Conservation (phyloP, 2,797 vertebrate genomes). For the Enteromius argenteus region DNA sequence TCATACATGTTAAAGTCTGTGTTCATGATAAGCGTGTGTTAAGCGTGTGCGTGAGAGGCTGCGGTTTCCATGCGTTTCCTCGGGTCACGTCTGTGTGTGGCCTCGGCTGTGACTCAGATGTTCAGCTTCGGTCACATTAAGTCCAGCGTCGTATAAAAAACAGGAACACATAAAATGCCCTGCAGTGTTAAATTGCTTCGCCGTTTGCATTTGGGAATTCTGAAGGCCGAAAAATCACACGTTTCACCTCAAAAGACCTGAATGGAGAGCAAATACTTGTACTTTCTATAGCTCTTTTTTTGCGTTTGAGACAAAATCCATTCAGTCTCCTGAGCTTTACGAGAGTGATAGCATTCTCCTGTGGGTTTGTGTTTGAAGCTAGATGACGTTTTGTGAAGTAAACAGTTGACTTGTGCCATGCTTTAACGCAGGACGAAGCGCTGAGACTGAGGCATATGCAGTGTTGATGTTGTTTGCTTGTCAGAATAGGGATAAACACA, state of each 20-base stretch:
- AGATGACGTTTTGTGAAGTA: not conserved
- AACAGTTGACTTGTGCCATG: not conserved
- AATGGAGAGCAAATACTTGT: not conserved
- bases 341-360: not conserved
- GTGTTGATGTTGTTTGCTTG: conserved; percentile 45
- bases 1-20: not conserved
- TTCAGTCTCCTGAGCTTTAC: not conserved
- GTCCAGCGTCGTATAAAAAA: conserved; percentile 24
- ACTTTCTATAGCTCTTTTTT: too few relatives aligned
- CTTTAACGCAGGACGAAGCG: not conserved
- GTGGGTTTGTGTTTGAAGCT: not conserved
- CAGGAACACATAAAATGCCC: conserved; percentile 20
- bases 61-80: conserved; percentile 22
- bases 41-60: conserved; percentile 9
- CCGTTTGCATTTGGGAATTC: not conserved
- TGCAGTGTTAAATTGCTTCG: conserved; percentile 1
- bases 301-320: not conserved
- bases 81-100: conserved; percentile 31
- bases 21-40: not conserved
- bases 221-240: not conserved
- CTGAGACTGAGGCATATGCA: conserved; percentile 27
- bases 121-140: conserved; percentile 14
- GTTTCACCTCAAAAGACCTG: not conserved
- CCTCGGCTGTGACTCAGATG: conserved; percentile 26
- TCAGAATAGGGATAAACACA: conserved; percentile 32